These are phyloP conservation scores for Sciurus vulgaris DNA, from an alignment of 2,797 vertebrate species.

Conservation along the genomic window DNA sequence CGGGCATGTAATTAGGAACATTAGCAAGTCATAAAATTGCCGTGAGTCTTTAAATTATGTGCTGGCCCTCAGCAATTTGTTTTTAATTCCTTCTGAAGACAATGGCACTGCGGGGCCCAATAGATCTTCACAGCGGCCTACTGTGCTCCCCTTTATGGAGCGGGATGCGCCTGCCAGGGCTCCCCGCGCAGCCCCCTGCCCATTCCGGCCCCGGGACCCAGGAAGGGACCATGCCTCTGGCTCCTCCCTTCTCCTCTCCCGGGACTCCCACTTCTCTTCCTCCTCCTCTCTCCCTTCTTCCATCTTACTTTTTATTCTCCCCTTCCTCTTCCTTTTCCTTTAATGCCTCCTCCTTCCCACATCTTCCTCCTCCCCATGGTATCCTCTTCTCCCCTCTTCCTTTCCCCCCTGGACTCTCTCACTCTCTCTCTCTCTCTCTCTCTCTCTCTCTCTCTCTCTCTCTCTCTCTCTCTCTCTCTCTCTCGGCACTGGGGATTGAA, in stretches of 20 bases:
- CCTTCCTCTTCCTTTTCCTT: not conserved
- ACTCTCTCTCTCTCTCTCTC: not conserved
- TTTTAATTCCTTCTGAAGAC: constrained; percentile 99
- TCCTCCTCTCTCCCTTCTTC: not conserved
- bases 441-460: too few species aligned
- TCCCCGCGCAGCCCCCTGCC: constrained; percentile 86
- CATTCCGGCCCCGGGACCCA: constrained; percentile 25
- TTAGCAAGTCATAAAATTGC: constrained; percentile 99
- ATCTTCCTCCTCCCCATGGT: not conserved
- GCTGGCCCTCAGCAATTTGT: constrained; percentile 98
- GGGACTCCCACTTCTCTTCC: too few species aligned
- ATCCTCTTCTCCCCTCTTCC: not conserved
- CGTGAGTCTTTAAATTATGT: constrained; percentile 99
- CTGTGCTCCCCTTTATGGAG: constrained; percentile 91
- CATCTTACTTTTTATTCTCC: not conserved
- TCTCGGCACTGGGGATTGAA: too few species aligned
- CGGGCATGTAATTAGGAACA: constrained; percentile 99
- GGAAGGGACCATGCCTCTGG: not conserved
- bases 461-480: too few species aligned
- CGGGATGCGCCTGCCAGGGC: constrained; percentile 87
- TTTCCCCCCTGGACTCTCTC: not conserved
- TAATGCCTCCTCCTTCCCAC: not conserved
- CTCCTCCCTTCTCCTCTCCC: not conserved
- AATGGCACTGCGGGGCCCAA: constrained; percentile 96
- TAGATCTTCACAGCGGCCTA: constrained; percentile 94